These are phyloP conservation scores for Enteromius mattozi DNA, from an alignment of 2,797 vertebrate genomes.

Conservation along the genomic window DNA sequence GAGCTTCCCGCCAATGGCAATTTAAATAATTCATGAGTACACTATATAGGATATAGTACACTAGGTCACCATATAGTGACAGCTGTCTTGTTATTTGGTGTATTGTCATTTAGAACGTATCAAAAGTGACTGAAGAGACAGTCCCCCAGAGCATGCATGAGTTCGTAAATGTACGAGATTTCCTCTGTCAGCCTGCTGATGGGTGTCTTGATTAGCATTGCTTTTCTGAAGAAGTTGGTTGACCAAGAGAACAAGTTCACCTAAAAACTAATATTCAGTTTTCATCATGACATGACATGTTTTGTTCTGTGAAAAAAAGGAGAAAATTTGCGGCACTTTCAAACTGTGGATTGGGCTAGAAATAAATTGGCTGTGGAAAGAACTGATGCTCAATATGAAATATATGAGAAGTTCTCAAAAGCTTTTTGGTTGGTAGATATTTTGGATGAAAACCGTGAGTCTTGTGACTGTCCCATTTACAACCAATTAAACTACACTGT, in stretches of 20 bases:
- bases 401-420: neutral
- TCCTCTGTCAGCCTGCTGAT: neutral
- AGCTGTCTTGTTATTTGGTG: conserved; percentile 9
- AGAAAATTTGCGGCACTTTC: neutral
- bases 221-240: neutral
- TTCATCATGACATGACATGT: neutral
- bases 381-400: neutral
- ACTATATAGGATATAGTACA: conserved; percentile 5
- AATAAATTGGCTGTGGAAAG: neutral
- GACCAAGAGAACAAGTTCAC: neutral
- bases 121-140: neutral
- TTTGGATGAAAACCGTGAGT: too few relatives aligned
- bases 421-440: too few relatives aligned
- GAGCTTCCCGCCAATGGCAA: neutral
- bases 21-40: conserved; percentile 11
- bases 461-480: too few relatives aligned
- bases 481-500: too few relatives aligned
- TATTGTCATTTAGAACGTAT: neutral
- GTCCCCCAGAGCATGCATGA: neutral
- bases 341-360: neutral
- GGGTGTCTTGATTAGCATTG: neutral
- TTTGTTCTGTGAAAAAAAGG: neutral
- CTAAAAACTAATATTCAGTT: neutral
- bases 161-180: neutral
- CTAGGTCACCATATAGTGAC: neutral